Conservation (phyloP, 2,888 invertebrate species). For the Noctua comes region DNA sequence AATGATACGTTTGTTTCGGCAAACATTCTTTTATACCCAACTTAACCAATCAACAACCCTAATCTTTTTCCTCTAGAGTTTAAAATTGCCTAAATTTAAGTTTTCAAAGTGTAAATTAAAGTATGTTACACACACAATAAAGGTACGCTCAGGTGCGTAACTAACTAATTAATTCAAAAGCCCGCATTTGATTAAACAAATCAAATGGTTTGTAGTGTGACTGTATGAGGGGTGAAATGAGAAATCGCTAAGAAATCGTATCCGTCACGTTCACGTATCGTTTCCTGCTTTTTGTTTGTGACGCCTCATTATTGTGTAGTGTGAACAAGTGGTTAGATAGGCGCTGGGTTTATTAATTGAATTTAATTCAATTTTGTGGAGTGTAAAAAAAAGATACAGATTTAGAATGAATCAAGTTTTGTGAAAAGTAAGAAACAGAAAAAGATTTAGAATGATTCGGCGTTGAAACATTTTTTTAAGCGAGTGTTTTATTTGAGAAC, state of each 20-base stretch:
- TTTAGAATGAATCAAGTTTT: neutral
- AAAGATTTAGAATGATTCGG: neutral
- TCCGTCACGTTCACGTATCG: slow-evolving; percentile 87
- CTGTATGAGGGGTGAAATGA: slow-evolving; percentile 84
- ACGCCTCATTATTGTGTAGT: slow-evolving; percentile 81
- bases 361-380: slow-evolving; percentile 19
- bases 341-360: slow-evolving; percentile 50
- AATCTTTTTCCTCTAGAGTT: rapidly evolving
- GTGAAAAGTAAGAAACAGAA: neutral
- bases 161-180: slow-evolving; percentile 89
- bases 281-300: slow-evolving; percentile 86
- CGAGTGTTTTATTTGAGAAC: neutral
- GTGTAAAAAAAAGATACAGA: neutral
- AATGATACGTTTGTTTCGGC: slow-evolving; percentile 57
- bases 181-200: slow-evolving; percentile 90
- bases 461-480: neutral
- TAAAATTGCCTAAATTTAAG: slow-evolving; percentile 38
- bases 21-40: slow-evolving; percentile 38
- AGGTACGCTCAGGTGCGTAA: slow-evolving; percentile 89
- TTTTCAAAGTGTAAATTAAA: slow-evolving; percentile 29
- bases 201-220: slow-evolving; percentile 85
- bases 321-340: slow-evolving; percentile 55
- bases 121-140: slow-evolving; percentile 74
- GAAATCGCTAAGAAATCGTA: slow-evolving; percentile 90
- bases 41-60: neutral